Base-by-base conservation (phyloP, 2,113 vertebrate species). In the Cottus gobio region DNA sequence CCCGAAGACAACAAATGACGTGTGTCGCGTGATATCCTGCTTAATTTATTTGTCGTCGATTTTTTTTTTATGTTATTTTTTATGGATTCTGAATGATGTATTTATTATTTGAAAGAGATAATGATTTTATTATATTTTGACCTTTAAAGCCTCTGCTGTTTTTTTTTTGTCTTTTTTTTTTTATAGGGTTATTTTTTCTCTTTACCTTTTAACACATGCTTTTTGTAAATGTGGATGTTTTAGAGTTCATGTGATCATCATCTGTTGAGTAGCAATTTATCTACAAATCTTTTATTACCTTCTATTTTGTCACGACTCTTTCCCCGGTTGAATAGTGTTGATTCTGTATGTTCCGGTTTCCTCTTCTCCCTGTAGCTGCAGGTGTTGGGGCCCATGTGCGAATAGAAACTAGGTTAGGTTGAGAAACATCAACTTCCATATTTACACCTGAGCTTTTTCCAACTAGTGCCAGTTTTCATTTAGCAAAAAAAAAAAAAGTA, bases 61-160 rank as follows among this genome's bases (percentile, higher is more conserved):
- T 81, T 85, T 86, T 81, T 72, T 83, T 85, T 65, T 57, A 64
- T 65, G 70, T 90, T 92, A 63, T 92, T 93, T 93, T 93, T 88
- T 86, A 91, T 91, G 85, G 79, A 93, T 90, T 92, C 88, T 92
- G 89, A 93, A 92, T 92, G 86, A 92, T 93, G 93, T 95, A 96
- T 95, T 96, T 96, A 96, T 95, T 95, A 90, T 93, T 91, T 92
- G 86, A 92, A 91, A 93, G 92, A 93, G 88, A 89, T 79, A 88
- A 85, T 85, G 88, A 89, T 92, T 92, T 93, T 92, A 93, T 93
- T 94, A 88, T 91, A 87, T 93, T 93, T 85, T 83, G 71, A 86
- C 82, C 83, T 72, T 44, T 85, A 62, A 84, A 80, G 36, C 69
- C 77, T 89, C 71, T 9, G 72, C 56, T 75, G 58, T 76, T 90